Evolutionary conservation across 2,113 vertebrate species (phyloP).

Genomic region (Reinhardtius hippoglossoides): DNA sequence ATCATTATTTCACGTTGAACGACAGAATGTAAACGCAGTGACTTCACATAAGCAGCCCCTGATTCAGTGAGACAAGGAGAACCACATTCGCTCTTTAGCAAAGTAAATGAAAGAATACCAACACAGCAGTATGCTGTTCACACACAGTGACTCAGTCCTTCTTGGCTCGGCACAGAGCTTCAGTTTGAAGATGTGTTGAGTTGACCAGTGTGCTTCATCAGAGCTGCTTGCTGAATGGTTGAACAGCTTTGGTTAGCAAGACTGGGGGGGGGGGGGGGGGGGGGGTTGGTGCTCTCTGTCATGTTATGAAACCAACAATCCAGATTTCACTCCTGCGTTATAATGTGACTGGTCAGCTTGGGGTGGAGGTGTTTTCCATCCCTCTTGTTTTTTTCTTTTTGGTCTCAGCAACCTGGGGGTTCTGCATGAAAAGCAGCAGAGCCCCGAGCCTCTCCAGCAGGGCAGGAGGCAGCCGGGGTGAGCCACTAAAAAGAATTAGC

Average conservation of each 20-base stretch:
- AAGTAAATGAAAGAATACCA: background rate
- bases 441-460: constrained; percentile 14
- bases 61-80: background rate
- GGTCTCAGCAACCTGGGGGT: background rate
- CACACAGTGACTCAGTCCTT: background rate
- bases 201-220: background rate
- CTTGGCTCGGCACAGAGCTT: background rate
- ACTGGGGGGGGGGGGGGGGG: background rate
- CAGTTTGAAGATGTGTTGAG: background rate
- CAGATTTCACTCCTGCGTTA: background rate
- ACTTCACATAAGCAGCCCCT: background rate
- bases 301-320: background rate
- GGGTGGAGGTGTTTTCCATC: background rate
- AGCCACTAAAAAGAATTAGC: constrained; percentile 19
- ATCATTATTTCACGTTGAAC: background rate
- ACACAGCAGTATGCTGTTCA: background rate
- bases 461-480: constrained; percentile 13
- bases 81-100: background rate
- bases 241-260: background rate
- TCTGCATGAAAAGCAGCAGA: constrained; percentile 12
- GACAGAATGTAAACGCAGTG: background rate
- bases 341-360: background rate
- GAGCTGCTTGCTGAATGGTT: background rate
- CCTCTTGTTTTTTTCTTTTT: background rate
- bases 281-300: too few species aligned